phyloP scores from a whole-genome alignment of 92 coral and sea anemone species.

The Chrysogorgia sp. region DNA sequence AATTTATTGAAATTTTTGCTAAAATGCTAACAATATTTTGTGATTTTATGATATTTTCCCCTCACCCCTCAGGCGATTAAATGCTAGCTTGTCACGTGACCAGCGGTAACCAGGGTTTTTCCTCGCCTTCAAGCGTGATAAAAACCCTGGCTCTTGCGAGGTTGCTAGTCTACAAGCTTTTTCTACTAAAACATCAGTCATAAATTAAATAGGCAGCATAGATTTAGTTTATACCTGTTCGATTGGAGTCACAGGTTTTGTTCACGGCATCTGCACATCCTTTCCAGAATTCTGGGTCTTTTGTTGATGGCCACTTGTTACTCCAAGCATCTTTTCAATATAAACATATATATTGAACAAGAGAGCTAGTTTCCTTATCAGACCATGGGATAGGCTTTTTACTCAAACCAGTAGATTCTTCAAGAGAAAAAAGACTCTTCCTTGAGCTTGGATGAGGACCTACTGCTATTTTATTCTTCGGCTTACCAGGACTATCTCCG shows the following conservation, averaged over 20 bases:
- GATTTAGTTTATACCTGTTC: conserved; percentile 73
- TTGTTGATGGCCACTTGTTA: conserved; percentile 60
- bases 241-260: conserved; percentile 51
- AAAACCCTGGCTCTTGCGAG: too few species aligned
- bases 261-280: conserved; percentile 65
- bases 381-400: conserved; percentile 36
- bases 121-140: too few species aligned
- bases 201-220: too few species aligned
- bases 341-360: conserved; percentile 63
- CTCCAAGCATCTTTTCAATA: conserved; percentile 59
- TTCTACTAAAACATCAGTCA: too few species aligned
- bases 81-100: too few species aligned
- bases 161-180: too few species aligned
- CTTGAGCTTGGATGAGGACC: neutral
- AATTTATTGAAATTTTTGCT: too few species aligned
- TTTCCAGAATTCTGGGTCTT: conserved; percentile 50
- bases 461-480: conserved; percentile 6
- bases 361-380: conserved; percentile 41
- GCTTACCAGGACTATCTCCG: conserved; percentile 58
- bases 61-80: too few species aligned
- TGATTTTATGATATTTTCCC: too few species aligned
- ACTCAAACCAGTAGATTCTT: neutral
- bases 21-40: too few species aligned
- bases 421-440: conserved; percentile 20
- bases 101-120: too few species aligned